Base-by-base conservation (phyloP, 2,888 invertebrate species). In the Caprella mutica region DNA sequence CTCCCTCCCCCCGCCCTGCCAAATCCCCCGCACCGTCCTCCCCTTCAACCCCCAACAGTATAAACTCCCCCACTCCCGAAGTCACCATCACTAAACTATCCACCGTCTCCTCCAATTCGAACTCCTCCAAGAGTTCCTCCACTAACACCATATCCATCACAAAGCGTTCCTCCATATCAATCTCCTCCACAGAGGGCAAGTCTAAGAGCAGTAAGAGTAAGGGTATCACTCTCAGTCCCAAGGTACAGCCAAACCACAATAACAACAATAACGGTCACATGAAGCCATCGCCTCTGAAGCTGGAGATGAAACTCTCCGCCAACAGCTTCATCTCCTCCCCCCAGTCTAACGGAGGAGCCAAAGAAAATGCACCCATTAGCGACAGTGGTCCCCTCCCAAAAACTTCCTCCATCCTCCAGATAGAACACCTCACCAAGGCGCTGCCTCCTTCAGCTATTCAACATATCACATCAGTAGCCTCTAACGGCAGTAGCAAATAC, bases 71-170 rank as follows among this genome's bases (percentile, higher is more conserved):
- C 12, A 64, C 64, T 19, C 64, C 64, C 17, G 64, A 64, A 53
- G 64, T 64, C 14, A 64, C 64, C 14, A 64, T 64, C 33, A 64
- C 64, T 8, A 64, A 64, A 43, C 51, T 64, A 14, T 59, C 64
- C 24, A 57, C 48, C 43, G 48, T 51, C 3, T 35, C 54, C 2
- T 21, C 56, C 14, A 24, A 35, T 3, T 48, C 48, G 19, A 42
- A 42, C 19, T 21, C 50, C 29, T 17, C 56, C 27, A 54, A 57
- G 21, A 35, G 55, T 5, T 44, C 60, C 21, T 53, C 57, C 48
- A 64, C 60, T 5, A 64, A 64, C 27, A 64, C 64, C 6, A 59
- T 64, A 5, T 64, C 64, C 4, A 64, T 64, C 40, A 64, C 64
- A 2, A 64, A 64, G 39, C 55, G 64, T n/a, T 57, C 64, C n/a